phyloP scores from a whole-genome alignment of 2,888 invertebrate genomes.

The Prosopocoilus inquinatus region DNA sequence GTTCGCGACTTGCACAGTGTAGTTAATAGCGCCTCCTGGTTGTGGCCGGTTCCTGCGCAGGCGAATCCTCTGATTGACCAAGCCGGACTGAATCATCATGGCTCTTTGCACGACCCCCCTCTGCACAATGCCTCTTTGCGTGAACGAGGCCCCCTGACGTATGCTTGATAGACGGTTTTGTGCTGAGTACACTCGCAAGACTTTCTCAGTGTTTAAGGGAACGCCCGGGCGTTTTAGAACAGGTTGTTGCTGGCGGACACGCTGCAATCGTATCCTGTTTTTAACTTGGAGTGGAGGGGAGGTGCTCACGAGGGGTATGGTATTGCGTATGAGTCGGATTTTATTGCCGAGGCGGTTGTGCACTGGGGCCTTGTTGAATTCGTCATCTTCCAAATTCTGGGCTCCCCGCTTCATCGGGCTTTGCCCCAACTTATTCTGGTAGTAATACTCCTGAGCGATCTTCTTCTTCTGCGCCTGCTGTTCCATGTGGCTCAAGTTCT shows the following conservation, averaged over 20 bases:
- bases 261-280: neutral
- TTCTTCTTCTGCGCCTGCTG: constrained; percentile 26
- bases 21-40: constrained; percentile 7
- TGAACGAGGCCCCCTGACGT: neutral
- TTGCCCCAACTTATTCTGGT: constrained; percentile 21
- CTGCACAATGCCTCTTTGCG: neutral
- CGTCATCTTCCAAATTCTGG: neutral
- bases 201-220: constrained; percentile 18
- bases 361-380: constrained; percentile 25
- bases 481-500: constrained; percentile 9
- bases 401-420: constrained; percentile 27
- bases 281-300: neutral
- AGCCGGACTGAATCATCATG: too few species aligned
- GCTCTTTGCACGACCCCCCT: too few species aligned
- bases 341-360: constrained; percentile 32
- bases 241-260: neutral
- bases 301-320: neutral
- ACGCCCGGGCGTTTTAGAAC: neutral
- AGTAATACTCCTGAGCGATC: constrained; percentile 33
- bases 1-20: constrained; percentile 14
- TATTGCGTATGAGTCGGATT: constrained; percentile 11
- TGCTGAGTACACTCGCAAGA: constrained; percentile 9
- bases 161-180: constrained; percentile 7
- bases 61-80: constrained; percentile 5
- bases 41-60: constrained; percentile 6